These are phyloP conservation scores for Leucopternis melanops DNA, from an alignment of 2,113 vertebrate species.

Conservation along the genomic window DNA sequence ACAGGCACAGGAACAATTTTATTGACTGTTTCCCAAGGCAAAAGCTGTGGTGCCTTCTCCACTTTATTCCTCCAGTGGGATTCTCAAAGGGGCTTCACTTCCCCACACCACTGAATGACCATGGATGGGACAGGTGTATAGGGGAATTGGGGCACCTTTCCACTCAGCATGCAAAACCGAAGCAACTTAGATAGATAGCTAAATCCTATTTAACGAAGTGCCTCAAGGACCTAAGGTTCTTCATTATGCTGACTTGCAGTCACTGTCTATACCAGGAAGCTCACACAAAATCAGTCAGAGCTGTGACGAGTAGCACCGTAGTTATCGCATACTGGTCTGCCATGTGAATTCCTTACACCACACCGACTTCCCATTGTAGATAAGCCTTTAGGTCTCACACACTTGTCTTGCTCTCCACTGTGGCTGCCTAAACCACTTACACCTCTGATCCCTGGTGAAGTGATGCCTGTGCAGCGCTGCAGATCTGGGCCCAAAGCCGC, in stretches of 20 bases:
- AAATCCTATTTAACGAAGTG: not conserved
- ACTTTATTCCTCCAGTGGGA: rapidly evolving
- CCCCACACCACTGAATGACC: not conserved
- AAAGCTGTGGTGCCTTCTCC: not conserved
- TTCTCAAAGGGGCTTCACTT: not conserved
- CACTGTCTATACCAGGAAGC: not conserved
- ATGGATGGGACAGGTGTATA: rapidly evolving
- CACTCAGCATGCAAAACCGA: not conserved
- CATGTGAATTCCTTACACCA: rapidly evolving
- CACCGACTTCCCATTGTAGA: rapidly evolving
- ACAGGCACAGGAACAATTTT: not conserved
- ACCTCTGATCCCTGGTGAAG: not conserved
- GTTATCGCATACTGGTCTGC: not conserved
- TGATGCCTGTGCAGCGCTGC: rapidly evolving
- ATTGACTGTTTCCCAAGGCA: not conserved
- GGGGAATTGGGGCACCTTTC: not conserved
- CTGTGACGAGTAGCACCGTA: rapidly evolving
- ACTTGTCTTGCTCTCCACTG: not conserved
- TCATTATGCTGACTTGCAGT: not conserved
- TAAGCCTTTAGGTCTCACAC: not conserved
- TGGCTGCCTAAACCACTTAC: not conserved
- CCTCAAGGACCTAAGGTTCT: not conserved
- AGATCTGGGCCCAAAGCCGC: too few relatives aligned
- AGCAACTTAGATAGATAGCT: not conserved
- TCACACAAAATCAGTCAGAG: not conserved